These are phyloP conservation scores for Fragum sueziense DNA, from an alignment of 2,888 invertebrate species.

Conservation along the genomic window DNA sequence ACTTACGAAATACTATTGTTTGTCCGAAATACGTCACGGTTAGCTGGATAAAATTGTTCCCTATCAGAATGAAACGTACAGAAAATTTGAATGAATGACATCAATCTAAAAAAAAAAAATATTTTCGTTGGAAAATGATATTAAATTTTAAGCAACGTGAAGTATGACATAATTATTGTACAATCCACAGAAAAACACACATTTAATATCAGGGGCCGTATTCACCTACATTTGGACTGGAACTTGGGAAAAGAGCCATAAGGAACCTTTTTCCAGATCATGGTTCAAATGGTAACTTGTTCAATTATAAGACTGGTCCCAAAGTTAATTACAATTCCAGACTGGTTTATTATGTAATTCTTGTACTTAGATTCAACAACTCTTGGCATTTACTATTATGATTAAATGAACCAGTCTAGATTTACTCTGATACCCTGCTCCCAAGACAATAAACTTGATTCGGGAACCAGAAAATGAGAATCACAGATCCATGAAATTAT, in stretches of 20 bases:
- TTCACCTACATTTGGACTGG: not conserved
- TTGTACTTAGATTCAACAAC: constrained; percentile 15
- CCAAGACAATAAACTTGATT: not conserved
- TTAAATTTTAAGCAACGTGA: no score
- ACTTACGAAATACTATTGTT: no score
- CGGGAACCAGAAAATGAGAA: constrained; percentile 9
- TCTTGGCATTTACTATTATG: constrained; percentile 2
- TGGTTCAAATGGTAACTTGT: no score
- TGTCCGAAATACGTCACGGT: no score
- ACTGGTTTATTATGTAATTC: constrained; percentile 14
- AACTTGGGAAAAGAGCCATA: no score
- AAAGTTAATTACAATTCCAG: constrained; percentile 13
- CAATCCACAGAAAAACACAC: not conserved
- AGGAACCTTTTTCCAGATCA: no score
- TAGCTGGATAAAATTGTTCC: no score
- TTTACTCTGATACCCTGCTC: constrained; percentile 8
- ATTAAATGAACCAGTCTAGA: constrained; percentile 20
- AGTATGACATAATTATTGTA: not conserved
- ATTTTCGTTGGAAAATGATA: no score
- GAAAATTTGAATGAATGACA: no score
- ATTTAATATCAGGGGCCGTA: not conserved
- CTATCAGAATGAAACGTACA: no score
- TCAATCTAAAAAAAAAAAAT: no score
- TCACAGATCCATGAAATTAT: constrained; percentile 13
- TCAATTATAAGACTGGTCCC: not conserved